phyloP scores from a whole-genome alignment of 2,113 vertebrate species.

The Cepphus grylle region DNA sequence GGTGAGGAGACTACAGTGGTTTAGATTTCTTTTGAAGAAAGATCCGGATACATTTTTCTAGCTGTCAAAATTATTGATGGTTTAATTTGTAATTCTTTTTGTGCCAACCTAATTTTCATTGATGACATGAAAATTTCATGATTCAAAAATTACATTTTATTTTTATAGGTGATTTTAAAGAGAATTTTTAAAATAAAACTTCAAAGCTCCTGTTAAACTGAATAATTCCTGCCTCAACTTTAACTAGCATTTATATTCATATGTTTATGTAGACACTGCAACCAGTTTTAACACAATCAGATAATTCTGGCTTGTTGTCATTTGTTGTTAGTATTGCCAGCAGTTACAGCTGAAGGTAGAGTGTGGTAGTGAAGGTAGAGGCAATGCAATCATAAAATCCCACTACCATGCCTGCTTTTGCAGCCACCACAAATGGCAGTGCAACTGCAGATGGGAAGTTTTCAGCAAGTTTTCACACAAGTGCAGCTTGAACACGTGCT shows the following conservation, averaged over 20 bases:
- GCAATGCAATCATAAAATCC: neutral
- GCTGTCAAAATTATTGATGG: slow-evolving; percentile 16
- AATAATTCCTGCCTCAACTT: neutral
- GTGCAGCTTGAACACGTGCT: neutral
- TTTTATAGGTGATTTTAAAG: slow-evolving; percentile 28
- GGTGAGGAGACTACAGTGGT: neutral
- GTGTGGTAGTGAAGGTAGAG: neutral
- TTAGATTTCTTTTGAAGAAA: slow-evolving; percentile 5
- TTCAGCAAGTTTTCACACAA: neutral
- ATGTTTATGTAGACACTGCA: neutral
- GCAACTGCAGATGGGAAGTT: neutral
- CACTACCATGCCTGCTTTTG: neutral
- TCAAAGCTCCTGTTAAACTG: neutral
- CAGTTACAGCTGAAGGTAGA: neutral
- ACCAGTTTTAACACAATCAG: neutral
- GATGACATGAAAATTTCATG: neutral
- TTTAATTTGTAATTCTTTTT: slow-evolving; percentile 46
- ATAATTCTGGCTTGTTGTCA: neutral
- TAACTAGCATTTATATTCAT: neutral
- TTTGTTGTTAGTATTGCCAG: neutral
- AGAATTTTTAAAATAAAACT: slow-evolving; percentile 20
- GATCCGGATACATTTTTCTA: neutral
- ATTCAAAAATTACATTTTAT: slow-evolving; percentile 6
- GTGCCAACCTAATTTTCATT: slow-evolving; percentile 23
- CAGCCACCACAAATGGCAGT: neutral